Conservation (phyloP, 1,140 invertebrate genomes). For the Temnothorax longispinosus region DNA sequence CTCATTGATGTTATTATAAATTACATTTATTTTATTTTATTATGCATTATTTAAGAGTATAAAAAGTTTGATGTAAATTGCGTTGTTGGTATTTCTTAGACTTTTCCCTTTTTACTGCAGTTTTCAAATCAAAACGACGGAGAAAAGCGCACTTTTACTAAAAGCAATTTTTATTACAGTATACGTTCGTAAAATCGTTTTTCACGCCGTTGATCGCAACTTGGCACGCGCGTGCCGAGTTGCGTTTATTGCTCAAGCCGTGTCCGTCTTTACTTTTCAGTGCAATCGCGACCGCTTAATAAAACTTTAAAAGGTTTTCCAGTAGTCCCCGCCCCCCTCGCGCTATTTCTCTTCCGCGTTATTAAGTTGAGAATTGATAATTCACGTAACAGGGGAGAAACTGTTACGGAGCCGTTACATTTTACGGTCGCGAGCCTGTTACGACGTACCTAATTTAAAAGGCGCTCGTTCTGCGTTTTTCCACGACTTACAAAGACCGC, state of each 20-base stretch:
- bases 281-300: conserved; percentile 28
- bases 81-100: not conserved
- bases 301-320: conserved; percentile 34
- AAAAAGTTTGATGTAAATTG: not conserved
- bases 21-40: not conserved
- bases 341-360: conserved; percentile 24
- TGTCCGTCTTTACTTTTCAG: conserved; percentile 12
- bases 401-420: conserved; percentile 34
- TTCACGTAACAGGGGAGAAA: not conserved
- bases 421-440: not conserved
- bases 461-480: not conserved
- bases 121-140: not conserved
- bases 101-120: not conserved
- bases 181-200: conserved; percentile 15
- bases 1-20: not conserved
- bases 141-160: not conserved
- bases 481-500: not conserved
- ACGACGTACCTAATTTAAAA: conserved; percentile 58
- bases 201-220: conserved; percentile 1
- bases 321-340: not conserved
- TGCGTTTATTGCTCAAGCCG: conserved; percentile 11
- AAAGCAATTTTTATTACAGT: conserved; percentile 7
- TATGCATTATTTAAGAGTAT: not conserved
- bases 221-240: not conserved
- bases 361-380: conserved; percentile 57